These are phyloP conservation scores for Xestia xanthographa DNA, from an alignment of 2,888 invertebrate genomes.

Conservation along the genomic window DNA sequence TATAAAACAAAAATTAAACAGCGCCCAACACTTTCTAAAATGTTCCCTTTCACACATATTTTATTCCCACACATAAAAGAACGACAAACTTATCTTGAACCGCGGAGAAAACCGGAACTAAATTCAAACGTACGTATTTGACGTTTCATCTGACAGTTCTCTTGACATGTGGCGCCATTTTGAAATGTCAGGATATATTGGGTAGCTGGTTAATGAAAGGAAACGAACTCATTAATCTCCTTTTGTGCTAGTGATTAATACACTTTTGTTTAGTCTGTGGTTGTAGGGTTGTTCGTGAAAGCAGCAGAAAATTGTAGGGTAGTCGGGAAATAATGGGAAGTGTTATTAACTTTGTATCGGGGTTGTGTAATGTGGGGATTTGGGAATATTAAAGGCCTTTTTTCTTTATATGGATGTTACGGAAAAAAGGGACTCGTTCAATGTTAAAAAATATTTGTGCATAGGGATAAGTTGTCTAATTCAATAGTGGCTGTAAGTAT, in stretches of 20 bases:
- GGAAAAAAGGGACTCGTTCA: too few species aligned
- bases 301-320: conserved; percentile 39
- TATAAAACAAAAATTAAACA: conserved; percentile 32
- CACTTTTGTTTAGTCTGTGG: conserved; percentile 49
- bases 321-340: conserved; percentile 40
- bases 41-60: conserved; percentile 36
- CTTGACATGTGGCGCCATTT: conserved; percentile 33
- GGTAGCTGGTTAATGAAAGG: conserved; percentile 43
- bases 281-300: conserved; percentile 49
- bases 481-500: too few species aligned
- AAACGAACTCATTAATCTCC: conserved; percentile 53
- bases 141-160: conserved; percentile 37
- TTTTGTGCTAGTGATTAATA: conserved; percentile 59
- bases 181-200: conserved; percentile 19
- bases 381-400: conserved; percentile 19
- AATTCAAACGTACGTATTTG: conserved; percentile 31
- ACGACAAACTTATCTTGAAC: conserved; percentile 9
- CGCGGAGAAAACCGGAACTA: conserved; percentile 4
- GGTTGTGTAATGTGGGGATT: conserved; percentile 25
- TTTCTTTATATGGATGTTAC: not conserved
- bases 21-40: conserved; percentile 26
- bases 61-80: conserved; percentile 15
- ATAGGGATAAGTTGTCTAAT: too few species aligned
- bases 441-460: too few species aligned
- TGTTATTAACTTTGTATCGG: conserved; percentile 41